Base-by-base conservation (phyloP, 2,888 invertebrate species). In the Ectobius pallidus region DNA sequence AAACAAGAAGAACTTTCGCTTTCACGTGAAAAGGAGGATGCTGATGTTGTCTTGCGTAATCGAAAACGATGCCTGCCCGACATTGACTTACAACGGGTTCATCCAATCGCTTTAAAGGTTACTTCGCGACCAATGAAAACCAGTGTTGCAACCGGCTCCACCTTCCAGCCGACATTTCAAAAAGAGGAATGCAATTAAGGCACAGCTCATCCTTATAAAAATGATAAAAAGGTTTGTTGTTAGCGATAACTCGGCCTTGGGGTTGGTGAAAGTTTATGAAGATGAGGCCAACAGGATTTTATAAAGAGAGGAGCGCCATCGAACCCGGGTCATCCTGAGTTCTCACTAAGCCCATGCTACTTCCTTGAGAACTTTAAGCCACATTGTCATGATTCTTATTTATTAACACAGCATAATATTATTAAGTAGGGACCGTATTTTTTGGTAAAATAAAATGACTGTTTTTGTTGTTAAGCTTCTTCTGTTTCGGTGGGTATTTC, bases 141-240 rank as follows among this genome's bases (percentile, higher is more conserved):
- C 2, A 16, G 30, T 58, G 22, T 20, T 30, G 30, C 7, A 30
- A 30, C 30, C 30, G 9, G 16, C 58, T 58, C 58, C 58, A 58
- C 58, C 18, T 2, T 25, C 32, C 14, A 25, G 25, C 46, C 67
- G 67, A 68, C 67, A 68, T 68, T 68, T 68, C 11, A 46, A 49
- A 46, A 68, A 49, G 67, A 46, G 9, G 67, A 49, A 27, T 68
- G 46, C 27, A 68, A 68, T 68, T 68, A 68, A 49, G 67, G 67
- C 46, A 30, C 44, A 22, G 18, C 44, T 49, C 58, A 32, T 32
- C 58, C 30, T 20, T 30, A 32, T 20, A 58, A 30, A 58, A 58
- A 58, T 25, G 22, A 25, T 58, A 58, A n/a, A n/a, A 58, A 58
- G 58, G 58, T 58, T n/a, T 58, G 32, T 58, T 58, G 58, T 30